Base-by-base conservation (phyloP, 2,113 vertebrate genomes). In the Empidonax traillii region DNA sequence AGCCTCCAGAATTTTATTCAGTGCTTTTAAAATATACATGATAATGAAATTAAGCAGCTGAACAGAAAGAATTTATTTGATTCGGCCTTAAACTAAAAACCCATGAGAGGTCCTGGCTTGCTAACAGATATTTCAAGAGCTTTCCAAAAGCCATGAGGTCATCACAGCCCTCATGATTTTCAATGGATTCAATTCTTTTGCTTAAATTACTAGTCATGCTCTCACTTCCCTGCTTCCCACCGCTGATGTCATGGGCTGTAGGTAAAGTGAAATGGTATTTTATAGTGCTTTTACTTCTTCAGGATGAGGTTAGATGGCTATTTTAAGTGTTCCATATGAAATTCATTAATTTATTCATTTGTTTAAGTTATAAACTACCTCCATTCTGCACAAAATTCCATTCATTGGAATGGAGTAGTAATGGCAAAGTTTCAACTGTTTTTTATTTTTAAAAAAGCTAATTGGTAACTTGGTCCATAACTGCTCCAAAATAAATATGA, bases 21-120 rank as follows among this genome's bases (percentile, higher is more conserved):
- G 10, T 76, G 22, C 10, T 94, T 89, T 80, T 81, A 77, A 88
- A 80, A 82, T 87, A 94, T 76, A 62, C 25, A 85, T 44, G 18
- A 61, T 86, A 90, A 96, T 94, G 75, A 97, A 94, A 97, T 91
- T 77, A 95, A 95, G 8, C 31, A 93, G 53, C 78, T 72, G 81
- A 95, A 92, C 27, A 78, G 81, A 87, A 94, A 87, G 14, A 89
- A 96, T 68, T 49, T 76, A 52, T 94, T 94, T 92, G 49, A 87
- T 95, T 75, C 35, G 90, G 24, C 24, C 30, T 67, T 72, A 41
- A 9, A 65, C 27, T 61, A 83, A 52, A 82, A 61, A 52, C 49
- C 10, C 19, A 15, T 59, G 49, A 90, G 27, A 31, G n/a, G 5
- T 75, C 66, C 78, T 89, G 72, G 30, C 41, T 93, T 93, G 84